These are phyloP conservation scores for Leucoraja erinaceus DNA, from an alignment of 2,113 vertebrate genomes.

Conservation along the genomic window DNA sequence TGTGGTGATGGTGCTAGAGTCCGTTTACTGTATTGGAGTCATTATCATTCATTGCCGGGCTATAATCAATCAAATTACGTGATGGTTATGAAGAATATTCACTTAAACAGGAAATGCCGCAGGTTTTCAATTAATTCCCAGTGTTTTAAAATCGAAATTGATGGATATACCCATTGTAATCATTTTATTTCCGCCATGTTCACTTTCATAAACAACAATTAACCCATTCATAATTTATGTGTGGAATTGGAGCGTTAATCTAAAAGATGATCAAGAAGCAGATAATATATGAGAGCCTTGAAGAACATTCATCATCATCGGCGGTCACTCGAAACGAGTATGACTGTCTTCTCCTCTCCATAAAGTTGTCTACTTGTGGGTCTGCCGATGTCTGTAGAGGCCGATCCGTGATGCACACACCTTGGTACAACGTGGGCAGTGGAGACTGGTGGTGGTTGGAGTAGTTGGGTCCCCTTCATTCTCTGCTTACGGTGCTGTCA, in stretches of 20 bases:
- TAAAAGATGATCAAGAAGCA: not conserved
- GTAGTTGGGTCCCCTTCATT: too few relatives aligned
- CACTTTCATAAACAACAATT: not conserved
- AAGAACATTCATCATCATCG: too few relatives aligned
- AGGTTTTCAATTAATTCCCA: constrained; percentile 5
- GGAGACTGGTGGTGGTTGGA: too few relatives aligned
- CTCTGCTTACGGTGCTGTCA: too few relatives aligned
- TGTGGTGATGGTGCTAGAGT: not conserved
- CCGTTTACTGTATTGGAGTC: not conserved
- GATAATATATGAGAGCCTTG: not conserved
- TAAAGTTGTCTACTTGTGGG: too few relatives aligned
- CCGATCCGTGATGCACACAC: too few relatives aligned
- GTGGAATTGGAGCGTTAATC: not conserved
- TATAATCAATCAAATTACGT: not conserved
- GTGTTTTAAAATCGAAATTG: not conserved
- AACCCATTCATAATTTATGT: not conserved
- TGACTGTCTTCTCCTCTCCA: too few relatives aligned
- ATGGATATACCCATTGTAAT: not conserved
- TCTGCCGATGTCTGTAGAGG: too few relatives aligned
- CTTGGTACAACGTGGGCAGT: too few relatives aligned
- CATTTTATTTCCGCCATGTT: constrained; percentile 4
- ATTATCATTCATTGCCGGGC: not conserved
- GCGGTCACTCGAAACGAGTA: too few relatives aligned
- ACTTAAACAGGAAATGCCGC: not conserved
- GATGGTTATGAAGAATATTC: not conserved